Evolutionary conservation across 2,113 vertebrate species (phyloP).

Genomic region (Poeciliopsis prolifica): DNA sequence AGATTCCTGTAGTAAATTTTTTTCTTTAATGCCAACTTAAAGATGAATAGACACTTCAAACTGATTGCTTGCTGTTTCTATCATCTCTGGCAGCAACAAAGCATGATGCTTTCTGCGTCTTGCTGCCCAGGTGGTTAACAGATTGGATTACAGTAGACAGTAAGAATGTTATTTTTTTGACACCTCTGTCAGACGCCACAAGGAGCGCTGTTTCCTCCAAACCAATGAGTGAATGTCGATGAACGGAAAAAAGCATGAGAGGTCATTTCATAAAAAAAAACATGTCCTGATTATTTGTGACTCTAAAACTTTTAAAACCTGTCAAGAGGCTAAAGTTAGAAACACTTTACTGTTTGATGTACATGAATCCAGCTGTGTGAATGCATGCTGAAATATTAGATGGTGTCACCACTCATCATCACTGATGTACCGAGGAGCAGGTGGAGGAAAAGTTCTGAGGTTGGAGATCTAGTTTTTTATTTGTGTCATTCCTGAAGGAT

Average conservation of each 20-base stretch:
- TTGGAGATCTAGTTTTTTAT: background rate
- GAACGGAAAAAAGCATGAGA: too few relatives aligned
- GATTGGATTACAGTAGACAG: constrained; percentile 72
- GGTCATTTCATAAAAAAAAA: too few relatives aligned
- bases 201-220: constrained; percentile 11
- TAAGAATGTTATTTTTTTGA: constrained; percentile 68
- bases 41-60: too few relatives aligned
- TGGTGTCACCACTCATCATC: background rate
- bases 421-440: background rate
- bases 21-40: too few relatives aligned
- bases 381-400: background rate
- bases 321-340: too few relatives aligned
- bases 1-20: too few relatives aligned
- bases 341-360: background rate
- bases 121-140: constrained; percentile 73
- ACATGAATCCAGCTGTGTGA: background rate
- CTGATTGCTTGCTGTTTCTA: constrained; percentile 5
- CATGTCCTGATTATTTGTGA: too few relatives aligned
- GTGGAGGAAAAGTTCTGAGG: background rate
- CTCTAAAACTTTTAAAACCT: too few relatives aligned
- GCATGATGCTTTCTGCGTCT: constrained; percentile 30
- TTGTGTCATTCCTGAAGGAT: background rate
- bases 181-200: constrained; percentile 28
- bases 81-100: constrained; percentile 13
- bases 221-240: background rate